phyloP scores from a whole-genome alignment of 2,888 invertebrate genomes.

The Acronicta alni region DNA sequence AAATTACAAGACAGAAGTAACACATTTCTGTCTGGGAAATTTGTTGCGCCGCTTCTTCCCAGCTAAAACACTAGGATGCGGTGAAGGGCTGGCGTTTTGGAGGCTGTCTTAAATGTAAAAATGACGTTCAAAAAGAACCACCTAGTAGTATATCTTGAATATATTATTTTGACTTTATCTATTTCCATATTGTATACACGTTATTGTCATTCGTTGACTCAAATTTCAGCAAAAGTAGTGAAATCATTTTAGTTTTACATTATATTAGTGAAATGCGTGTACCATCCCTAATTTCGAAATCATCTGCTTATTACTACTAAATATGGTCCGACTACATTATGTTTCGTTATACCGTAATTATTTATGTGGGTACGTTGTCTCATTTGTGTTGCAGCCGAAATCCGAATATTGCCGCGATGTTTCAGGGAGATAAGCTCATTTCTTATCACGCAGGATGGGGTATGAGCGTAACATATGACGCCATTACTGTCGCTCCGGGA shows the following conservation, averaged over 20 bases:
- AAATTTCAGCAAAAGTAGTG: too few species aligned
- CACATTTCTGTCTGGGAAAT: too few species aligned
- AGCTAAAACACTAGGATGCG: too few species aligned
- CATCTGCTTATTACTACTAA: conserved; percentile 4
- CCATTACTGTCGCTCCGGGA: conserved; percentile 63
- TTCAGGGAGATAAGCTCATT: conserved; percentile 76
- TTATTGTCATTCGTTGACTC: too few species aligned
- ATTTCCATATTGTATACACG: too few species aligned
- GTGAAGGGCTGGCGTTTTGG: too few species aligned
- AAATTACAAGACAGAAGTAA: too few species aligned
- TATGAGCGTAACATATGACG: conserved; percentile 67
- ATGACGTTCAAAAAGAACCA: too few species aligned
- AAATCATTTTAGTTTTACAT: neutral
- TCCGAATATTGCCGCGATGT: conserved; percentile 71
- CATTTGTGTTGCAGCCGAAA: conserved; percentile 63
- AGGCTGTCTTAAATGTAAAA: too few species aligned
- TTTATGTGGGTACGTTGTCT: conserved; percentile 28
- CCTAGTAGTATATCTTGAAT: too few species aligned
- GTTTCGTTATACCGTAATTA: conserved; percentile 15
- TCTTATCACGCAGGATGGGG: conserved; percentile 68
- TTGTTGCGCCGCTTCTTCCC: too few species aligned
- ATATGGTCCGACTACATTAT: conserved; percentile 5
- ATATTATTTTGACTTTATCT: too few species aligned
- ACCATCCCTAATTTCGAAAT: neutral
- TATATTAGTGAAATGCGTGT: neutral